Evolutionary conservation across 2,888 invertebrate genomes (phyloP).

Genomic region (Amphipoea oculea): DNA sequence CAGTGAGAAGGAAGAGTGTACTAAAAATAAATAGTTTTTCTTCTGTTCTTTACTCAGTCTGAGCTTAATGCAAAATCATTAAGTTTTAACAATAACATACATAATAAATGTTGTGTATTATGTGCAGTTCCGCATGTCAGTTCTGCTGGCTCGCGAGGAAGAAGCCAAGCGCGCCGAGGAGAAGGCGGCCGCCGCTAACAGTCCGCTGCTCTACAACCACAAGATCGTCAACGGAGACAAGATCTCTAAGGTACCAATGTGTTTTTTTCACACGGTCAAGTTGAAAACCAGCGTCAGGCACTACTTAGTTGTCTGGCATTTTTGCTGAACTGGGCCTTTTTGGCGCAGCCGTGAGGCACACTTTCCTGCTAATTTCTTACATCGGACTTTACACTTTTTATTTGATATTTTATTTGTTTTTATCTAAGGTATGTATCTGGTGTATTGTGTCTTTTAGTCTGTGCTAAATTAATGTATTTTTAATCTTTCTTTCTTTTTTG

Average conservation of each 20-base stretch:
- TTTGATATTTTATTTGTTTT: too few relatives aligned
- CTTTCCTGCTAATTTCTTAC: too few relatives aligned
- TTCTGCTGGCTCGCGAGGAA: slow-evolving; percentile 92
- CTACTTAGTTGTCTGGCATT: too few relatives aligned
- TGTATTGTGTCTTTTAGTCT: too few relatives aligned
- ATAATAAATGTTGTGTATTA: slow-evolving; percentile 12
- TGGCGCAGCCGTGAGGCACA: too few relatives aligned
- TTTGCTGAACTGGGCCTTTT: too few relatives aligned
- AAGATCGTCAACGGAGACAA: slow-evolving; percentile 73
- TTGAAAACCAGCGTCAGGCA: too few relatives aligned
- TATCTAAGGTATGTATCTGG: too few relatives aligned
- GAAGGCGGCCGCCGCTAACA: slow-evolving; percentile 80
- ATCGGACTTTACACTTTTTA: too few relatives aligned
- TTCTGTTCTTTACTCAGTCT: background rate
- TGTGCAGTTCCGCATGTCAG: slow-evolving; percentile 93
- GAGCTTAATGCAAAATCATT: background rate
- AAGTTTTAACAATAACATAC: background rate
- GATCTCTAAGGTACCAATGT: slow-evolving; percentile 65
- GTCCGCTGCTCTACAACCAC: slow-evolving; percentile 82
- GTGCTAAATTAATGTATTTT: too few relatives aligned
- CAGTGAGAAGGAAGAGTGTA: too few relatives aligned
- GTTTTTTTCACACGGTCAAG: background rate
- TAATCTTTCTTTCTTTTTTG: background rate
- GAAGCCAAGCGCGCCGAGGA: slow-evolving; percentile 82
- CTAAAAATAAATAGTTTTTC: background rate